Conservation (phyloP, 2,888 invertebrate genomes). For the Bellardia bayeri region DNA sequence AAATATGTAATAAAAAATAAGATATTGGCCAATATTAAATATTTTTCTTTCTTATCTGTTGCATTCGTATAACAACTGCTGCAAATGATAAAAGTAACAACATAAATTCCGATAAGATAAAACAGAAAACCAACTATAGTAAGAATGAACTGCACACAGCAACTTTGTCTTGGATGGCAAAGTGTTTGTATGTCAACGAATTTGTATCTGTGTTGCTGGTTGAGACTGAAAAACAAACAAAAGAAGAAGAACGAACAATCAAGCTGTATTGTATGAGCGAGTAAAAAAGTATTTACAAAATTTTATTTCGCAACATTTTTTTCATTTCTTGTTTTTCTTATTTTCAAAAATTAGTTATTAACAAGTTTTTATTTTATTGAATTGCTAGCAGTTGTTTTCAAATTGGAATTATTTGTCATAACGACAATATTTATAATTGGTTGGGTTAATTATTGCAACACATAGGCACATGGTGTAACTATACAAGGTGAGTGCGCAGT, state of each 20-base stretch:
- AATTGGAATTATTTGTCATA: not conserved
- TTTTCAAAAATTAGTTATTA: constrained; percentile 29
- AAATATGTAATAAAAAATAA: constrained; percentile 20
- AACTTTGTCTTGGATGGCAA: not conserved
- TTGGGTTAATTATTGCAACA: too few species aligned
- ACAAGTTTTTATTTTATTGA: constrained; percentile 5
- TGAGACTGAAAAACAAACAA: constrained; percentile 16
- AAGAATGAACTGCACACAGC: constrained; percentile 23
- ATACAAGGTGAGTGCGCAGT: too few species aligned
- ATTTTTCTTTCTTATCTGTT: constrained; percentile 52
- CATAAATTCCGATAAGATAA: constrained; percentile 68
- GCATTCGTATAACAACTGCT: constrained; percentile 43
- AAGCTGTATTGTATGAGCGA: constrained; percentile 15
- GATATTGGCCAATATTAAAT: constrained; percentile 68
- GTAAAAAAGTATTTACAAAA: not conserved
- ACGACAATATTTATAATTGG: too few species aligned
- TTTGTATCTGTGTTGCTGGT: constrained; percentile 21
- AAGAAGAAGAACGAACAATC: constrained; percentile 43
- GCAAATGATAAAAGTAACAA: constrained; percentile 62
- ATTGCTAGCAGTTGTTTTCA: not conserved
- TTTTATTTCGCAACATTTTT: constrained; percentile 19
- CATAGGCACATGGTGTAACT: too few species aligned
- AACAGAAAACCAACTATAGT: constrained; percentile 17
- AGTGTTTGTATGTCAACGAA: not conserved
- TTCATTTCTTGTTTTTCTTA: not conserved